Base-by-base conservation (phyloP, 2,888 invertebrate species). In the Patella caerulea region DNA sequence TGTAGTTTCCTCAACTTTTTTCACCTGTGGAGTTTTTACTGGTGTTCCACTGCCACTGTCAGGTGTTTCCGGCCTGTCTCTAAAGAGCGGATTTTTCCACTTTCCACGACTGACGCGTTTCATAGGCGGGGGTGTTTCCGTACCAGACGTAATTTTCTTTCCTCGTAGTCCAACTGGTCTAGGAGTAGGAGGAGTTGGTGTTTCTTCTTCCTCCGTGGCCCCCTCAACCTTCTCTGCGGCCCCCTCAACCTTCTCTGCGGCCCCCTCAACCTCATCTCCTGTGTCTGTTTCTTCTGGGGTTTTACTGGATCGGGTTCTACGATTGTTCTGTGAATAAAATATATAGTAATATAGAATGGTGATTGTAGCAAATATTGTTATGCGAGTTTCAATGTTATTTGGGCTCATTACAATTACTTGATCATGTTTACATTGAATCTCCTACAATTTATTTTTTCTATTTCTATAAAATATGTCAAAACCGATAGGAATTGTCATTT, bases 131-230 rank as follows among this genome's bases (percentile, higher is more conserved):
- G 65, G 65, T 24, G 65, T 65, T 24, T 65, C 65, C 11, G 65
- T 65, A 14, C 65, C 65, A 12, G 19, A 19, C 14, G 65, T 65
- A 24, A 24, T 24, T 14, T 65, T 65, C 65, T 65, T 65, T 12
- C 9, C 65, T n/a, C 70, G 24, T 24, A 65, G 72, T 72, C 29
- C 78, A 71, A 14, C 71, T 55, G 53, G 73, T n/a, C 53, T 72
- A 65, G 53, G 59, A 71, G 52, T 45, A 45, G 45, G 45, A 45
- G 45, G 45, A 45, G 45, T 45, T 9, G 45, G 9, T 45, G 45
- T 29, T 54, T 77, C 78, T 12, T 78, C 79, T 55, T 78, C 75
- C 53, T 81, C 78, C 45, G 71, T 56, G 24, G 17, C 73, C 24
- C 56, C 34, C 17, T 45, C 45, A 15, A 45, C 73, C 56, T 76